Base-by-base conservation (phyloP, 1,140 invertebrate species). In the Sogatella furcifera region DNA sequence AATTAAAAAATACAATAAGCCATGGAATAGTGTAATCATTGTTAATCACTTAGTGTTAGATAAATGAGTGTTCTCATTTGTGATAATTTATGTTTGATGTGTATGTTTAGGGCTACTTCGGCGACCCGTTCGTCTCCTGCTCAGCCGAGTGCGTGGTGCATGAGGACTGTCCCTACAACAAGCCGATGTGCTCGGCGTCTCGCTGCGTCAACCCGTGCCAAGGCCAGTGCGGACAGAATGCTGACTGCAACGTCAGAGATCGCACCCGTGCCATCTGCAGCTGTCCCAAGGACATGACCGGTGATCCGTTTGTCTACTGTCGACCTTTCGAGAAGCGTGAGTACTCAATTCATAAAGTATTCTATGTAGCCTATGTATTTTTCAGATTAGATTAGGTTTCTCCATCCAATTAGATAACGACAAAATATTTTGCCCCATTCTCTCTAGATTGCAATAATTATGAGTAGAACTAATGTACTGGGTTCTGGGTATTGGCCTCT, bases 281-380 rank as follows among this genome's bases (percentile, higher is more conserved):
- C 44, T 94, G 90, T 71, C 90, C 90, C 3, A 84, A 79, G 67
- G 86, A 90, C 69, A 90, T 88, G 84, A 92, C 89, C 21, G 90
- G 90, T 3, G 84, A 92, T 80, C 89, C 90, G 14, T 93, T 92
- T 72, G 76, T 84, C 1, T 79, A 80, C 64, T 92, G 90, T 72
- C 80, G 89, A 65, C 86, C 84, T 55, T 92, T 90, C 67, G 84
- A 84, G 70, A 82, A 84, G 67, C 74, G 85, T 86, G 73, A 78
- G 76, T 52, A 28, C 6, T 28, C 24, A 28, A 28, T 4, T 28
- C 24, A 28, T 2, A 28, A 28, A 28, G n/a, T n/a, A n/a, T n/a
- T n/a, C n/a, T n/a, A n/a, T n/a, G n/a, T n/a, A n/a, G n/a, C n/a
- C n/a, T n/a, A n/a, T n/a, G n/a, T n/a, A n/a, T n/a, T n/a, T n/a